These are phyloP conservation scores for Allacma fusca DNA, from an alignment of 2,888 invertebrate genomes.

Conservation along the genomic window DNA sequence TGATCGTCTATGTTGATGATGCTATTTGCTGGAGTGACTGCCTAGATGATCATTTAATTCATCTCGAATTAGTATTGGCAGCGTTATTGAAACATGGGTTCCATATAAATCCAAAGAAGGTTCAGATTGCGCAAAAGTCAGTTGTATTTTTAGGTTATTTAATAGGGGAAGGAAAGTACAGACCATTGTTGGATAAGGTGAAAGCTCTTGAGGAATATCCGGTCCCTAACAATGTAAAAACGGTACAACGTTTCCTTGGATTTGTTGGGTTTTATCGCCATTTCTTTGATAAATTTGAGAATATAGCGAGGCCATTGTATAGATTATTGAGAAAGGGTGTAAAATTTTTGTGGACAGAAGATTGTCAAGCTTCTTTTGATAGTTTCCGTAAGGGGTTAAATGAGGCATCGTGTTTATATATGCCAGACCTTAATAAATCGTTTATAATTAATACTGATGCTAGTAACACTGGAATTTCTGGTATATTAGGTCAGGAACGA, in stretches of 20 bases:
- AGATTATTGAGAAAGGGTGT: background rate
- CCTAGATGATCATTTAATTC: too few relatives aligned
- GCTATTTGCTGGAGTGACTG: too few relatives aligned
- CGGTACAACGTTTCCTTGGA: background rate
- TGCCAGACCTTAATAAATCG: background rate
- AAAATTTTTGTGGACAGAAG: background rate
- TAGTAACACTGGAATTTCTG: background rate
- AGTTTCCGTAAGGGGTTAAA: too few relatives aligned
- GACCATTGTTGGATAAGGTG: background rate
- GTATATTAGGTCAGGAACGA: background rate
- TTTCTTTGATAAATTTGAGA: conserved; percentile 18
- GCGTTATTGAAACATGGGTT: too few relatives aligned
- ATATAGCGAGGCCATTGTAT: background rate
- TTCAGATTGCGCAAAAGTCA: too few relatives aligned
- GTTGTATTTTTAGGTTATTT: background rate
- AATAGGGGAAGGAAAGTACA: background rate
- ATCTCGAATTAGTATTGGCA: too few relatives aligned
- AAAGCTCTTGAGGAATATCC: background rate
- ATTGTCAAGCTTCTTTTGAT: too few relatives aligned
- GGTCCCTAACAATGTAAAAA: background rate
- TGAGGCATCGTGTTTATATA: too few relatives aligned
- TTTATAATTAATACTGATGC: conserved; percentile 7
- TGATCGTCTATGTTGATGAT: too few relatives aligned
- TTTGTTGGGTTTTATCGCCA: background rate
- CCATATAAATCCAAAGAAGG: too few relatives aligned